Evolutionary conservation across 1,140 invertebrate genomes (phyloP), one percentile per base, ranked within the genome.

Genomic region (Linepithema humile): DNA sequence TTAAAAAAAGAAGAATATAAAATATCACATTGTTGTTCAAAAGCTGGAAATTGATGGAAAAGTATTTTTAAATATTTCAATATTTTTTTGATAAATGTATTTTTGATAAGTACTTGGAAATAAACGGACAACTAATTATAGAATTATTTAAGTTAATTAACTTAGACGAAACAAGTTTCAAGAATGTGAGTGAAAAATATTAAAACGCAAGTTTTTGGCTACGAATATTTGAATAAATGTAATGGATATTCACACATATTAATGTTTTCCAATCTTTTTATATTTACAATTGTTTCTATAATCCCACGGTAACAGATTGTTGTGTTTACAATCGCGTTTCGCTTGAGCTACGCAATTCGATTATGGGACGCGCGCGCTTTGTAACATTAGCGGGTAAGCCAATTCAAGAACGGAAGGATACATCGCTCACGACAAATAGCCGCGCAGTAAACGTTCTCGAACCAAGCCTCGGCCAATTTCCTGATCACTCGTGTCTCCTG

Each of bases 401-500:
- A 70, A 57, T 57, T 80, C 35, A 32, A 20, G 64, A 70, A 43
- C 64, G 75, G 48, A 53, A 77, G 74, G 45, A 80, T 80, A 80
- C 75, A 69, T 70, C 75, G 48, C 64, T 55, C 75, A 57, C 12
- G 50, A 80, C 64, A 80, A 80, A 80, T 80, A n/a, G 38, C 75
- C 43, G 23, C 17, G 45, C 38, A 55, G 48, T 69, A 69, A 80
- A 70, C 26, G 35, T 43, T 70, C 35, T 69, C 64, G 26, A 35
- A 80, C 26, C 75, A 43, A 69, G 75, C 64, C 75, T 70, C 35
- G 50, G 64, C 35, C 75, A 80, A 80, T 80, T 80, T 80, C 77
- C 60, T 64, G 45, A 75, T 83, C 64, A 35, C 83, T 80, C 86
- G 59, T 35, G 74, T 87, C 85, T 59, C 74, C 70, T 75, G 74